Conservation (phyloP, 2,113 vertebrate genomes). For the Cathartes aura region DNA sequence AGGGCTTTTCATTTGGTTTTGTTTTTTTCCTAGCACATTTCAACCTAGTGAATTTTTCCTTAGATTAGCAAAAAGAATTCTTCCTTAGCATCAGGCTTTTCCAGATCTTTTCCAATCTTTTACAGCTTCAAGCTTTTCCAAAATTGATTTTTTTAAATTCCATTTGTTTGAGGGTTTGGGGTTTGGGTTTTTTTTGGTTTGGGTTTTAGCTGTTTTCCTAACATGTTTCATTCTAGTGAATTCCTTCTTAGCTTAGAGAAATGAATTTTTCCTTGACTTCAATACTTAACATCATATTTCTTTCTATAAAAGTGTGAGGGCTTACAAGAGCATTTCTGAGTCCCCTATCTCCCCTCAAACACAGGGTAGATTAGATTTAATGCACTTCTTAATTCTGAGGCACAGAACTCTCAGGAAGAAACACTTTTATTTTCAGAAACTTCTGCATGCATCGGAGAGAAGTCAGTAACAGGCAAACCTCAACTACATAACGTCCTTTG, state of each 20-base stretch:
- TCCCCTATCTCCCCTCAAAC: neutral
- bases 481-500: neutral
- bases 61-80: neutral
- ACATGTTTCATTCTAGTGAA: neutral
- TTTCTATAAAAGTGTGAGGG: neutral
- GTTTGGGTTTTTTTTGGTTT: neutral
- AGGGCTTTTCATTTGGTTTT: neutral
- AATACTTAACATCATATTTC: neutral
- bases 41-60: neutral
- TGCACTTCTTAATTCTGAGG: neutral
- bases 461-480: neutral
- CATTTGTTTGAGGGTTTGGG: neutral
- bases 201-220: neutral
- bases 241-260: neutral
- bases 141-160: neutral
- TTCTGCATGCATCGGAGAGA: rapidly evolving
- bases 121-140: neutral
- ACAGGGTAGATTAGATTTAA: neutral
- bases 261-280: neutral
- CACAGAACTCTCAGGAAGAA: neutral
- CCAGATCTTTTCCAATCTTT: neutral
- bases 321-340: neutral
- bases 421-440: neutral
- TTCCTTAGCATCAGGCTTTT: neutral
- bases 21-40: neutral